These are phyloP conservation scores for Myotis davidii DNA, from an alignment of 2,113 vertebrate genomes.

Conservation along the genomic window DNA sequence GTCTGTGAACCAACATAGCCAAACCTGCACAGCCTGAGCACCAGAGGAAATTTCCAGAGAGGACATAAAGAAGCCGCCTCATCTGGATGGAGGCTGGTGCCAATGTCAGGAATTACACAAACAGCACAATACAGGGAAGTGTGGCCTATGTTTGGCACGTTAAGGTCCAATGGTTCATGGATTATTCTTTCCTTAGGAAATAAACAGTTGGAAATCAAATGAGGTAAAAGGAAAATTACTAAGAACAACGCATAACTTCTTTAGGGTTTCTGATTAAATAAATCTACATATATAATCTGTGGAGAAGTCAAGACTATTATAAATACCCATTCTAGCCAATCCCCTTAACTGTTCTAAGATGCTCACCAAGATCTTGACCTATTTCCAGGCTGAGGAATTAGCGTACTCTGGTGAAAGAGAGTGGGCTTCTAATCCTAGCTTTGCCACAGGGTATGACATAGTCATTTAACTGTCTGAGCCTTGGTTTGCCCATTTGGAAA, in stretches of 20 bases:
- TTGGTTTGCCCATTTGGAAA: not conserved
- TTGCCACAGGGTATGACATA: not conserved
- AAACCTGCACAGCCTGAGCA: slow-evolving; percentile 36
- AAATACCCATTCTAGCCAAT: not conserved
- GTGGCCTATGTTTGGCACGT: slow-evolving; percentile 76
- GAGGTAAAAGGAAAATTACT: slow-evolving; percentile 71
- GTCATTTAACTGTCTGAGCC: not conserved
- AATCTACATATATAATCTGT: not conserved
- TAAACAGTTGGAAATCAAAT: slow-evolving; percentile 65
- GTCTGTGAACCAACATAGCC: not conserved
- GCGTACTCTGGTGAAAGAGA: not conserved
- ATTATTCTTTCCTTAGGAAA: slow-evolving; percentile 84
- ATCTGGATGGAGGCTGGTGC: slow-evolving; percentile 72
- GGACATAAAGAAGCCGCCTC: slow-evolving; percentile 56
- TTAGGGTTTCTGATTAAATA: not conserved
- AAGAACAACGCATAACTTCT: not conserved
- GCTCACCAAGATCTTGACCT: not conserved
- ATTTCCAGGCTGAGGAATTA: not conserved
- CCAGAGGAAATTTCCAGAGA: slow-evolving; percentile 81
- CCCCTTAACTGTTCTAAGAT: not conserved
- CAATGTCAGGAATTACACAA: slow-evolving; percentile 72
- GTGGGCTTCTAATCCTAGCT: not conserved
- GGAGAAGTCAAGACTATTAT: not conserved
- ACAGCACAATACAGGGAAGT: slow-evolving; percentile 84
- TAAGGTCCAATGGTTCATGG: slow-evolving; percentile 80